Conservation (phyloP, 2,888 invertebrate genomes). For the Eugnorisma glareosa region DNA sequence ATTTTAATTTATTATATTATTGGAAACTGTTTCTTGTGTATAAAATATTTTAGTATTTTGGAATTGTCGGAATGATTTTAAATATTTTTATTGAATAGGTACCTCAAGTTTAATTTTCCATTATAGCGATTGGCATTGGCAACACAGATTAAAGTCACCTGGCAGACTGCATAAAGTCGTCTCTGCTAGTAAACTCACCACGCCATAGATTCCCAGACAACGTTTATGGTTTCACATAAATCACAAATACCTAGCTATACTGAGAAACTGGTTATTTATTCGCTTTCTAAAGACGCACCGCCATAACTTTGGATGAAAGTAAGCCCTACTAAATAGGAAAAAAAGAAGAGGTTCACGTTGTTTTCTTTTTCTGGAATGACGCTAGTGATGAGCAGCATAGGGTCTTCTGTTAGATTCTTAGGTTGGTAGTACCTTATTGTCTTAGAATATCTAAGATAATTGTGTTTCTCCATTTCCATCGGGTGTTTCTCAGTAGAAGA, state of each 20-base stretch:
- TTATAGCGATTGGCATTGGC: neutral
- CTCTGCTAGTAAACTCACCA: neutral
- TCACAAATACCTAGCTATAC: conserved; percentile 14
- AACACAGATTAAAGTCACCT: neutral
- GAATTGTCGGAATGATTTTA: neutral
- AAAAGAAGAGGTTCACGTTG: too few species aligned
- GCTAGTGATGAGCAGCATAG: neutral
- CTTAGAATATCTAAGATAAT: too few species aligned
- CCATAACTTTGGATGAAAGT: conserved; percentile 21
- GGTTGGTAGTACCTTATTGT: neutral
- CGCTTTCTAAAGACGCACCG: conserved; percentile 32
- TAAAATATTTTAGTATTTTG: neutral
- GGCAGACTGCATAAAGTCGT: neutral
- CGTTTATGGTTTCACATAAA: conserved; percentile 21
- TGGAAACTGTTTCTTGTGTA: neutral
- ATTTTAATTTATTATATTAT: too few species aligned
- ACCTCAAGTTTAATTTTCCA: neutral
- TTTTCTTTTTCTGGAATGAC: neutral
- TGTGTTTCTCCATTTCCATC: too few species aligned
- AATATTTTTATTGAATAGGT: neutral
- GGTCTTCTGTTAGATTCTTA: neutral
- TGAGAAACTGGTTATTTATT: conserved; percentile 35
- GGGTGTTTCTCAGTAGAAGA: neutral
- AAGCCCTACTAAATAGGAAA: neutral
- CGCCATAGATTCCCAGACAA: neutral